Evolutionary conservation across 2,888 invertebrate genomes (phyloP).

Genomic region (Drosophila meridiana): DNA sequence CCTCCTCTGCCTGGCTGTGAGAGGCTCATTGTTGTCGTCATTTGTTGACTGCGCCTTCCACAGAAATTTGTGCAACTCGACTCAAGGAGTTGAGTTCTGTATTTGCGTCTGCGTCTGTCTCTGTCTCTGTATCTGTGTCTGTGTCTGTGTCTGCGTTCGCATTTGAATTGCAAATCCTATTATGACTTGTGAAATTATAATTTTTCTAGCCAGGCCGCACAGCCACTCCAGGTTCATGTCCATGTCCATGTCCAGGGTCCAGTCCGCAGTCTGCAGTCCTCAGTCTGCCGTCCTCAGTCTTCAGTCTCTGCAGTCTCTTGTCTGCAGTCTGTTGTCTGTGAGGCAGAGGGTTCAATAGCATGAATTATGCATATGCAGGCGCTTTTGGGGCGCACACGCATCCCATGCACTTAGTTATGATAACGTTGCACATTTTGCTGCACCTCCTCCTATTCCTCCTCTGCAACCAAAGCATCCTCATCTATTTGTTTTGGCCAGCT

Average conservation of each 20-base stretch:
- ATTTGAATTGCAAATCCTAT: conserved; percentile 83
- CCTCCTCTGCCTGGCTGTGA: conserved; percentile 30
- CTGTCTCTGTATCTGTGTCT: conserved; percentile 37
- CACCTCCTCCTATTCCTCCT: conserved; percentile 14
- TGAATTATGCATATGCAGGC: conserved; percentile 83
- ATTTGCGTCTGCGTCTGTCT: conserved; percentile 44
- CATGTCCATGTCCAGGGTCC: conserved; percentile 64
- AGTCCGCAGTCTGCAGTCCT: conserved; percentile 17
- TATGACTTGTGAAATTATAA: conserved; percentile 82
- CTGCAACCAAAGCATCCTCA: conserved; percentile 50
- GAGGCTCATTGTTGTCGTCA: conserved; percentile 76
- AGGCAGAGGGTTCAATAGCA: conserved; percentile 82
- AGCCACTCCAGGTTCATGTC: conserved; percentile 64
- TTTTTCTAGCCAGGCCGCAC: conserved; percentile 78
- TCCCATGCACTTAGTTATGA: conserved; percentile 79
- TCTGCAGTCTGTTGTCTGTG: conserved; percentile 34
- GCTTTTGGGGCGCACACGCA: conserved; percentile 76
- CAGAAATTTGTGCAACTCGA: conserved; percentile 73
- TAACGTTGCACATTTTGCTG: conserved; percentile 78
- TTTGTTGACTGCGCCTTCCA: conserved; percentile 74
- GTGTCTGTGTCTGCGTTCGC: conserved; percentile 68
- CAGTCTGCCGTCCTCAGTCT: conserved; percentile 3
- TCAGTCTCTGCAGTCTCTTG: conserved; percentile 12
- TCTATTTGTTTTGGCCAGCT: conserved; percentile 75
- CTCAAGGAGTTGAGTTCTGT: conserved; percentile 59